These are phyloP conservation scores for Pectinophora gossypiella DNA, from an alignment of 1,140 invertebrate genomes.

Conservation along the genomic window DNA sequence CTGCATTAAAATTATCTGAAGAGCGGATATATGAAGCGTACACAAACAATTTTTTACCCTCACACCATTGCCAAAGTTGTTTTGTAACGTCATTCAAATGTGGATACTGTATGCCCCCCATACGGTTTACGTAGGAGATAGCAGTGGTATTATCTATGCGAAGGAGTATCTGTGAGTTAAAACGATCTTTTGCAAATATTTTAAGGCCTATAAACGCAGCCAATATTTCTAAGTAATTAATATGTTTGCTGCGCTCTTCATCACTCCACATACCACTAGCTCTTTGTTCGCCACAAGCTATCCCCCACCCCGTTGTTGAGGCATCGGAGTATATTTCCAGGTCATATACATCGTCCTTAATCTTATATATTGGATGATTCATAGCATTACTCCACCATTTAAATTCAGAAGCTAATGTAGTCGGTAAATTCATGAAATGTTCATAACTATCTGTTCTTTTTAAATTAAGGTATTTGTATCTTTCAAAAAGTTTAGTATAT, in stretches of 20 bases:
- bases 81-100: not conserved
- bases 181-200: not conserved
- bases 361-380: not conserved
- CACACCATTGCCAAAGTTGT: conserved; percentile 9
- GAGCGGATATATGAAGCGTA: conserved; percentile 5
- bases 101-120: not conserved
- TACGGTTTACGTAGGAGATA: conserved; percentile 2
- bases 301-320: conserved; percentile 31
- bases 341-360: conserved; percentile 12
- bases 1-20: not conserved
- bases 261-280: conserved; percentile 25
- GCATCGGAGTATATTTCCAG: conserved; percentile 40
- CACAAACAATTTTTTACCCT: not conserved
- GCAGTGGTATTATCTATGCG: conserved; percentile 1
- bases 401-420: not conserved
- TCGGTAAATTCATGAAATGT: not conserved
- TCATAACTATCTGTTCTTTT: not conserved
- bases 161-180: not conserved
- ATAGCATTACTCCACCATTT: not conserved
- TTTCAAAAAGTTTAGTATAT: conserved; percentile 3
- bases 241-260: conserved; percentile 8
- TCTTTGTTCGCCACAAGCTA: conserved; percentile 14
- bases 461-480: conserved; percentile 2
- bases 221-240: not conserved
- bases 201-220: not conserved